These are phyloP conservation scores for Sebastes trivittatus DNA, from an alignment of 2,797 vertebrate species.

Conservation along the genomic window DNA sequence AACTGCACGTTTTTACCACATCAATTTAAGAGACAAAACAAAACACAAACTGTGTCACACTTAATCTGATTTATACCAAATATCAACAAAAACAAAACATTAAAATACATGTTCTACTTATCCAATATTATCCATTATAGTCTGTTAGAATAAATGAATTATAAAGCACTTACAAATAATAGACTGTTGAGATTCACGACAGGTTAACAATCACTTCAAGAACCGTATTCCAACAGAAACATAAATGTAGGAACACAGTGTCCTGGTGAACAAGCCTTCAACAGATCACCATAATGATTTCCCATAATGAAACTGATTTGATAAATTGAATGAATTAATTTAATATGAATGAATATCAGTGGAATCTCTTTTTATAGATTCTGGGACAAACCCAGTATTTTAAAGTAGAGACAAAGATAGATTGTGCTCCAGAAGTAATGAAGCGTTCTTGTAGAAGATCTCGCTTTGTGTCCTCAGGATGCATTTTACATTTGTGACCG, in stretches of 20 bases:
- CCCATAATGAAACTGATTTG: neutral
- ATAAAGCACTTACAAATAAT: neutral
- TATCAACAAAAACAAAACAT: neutral
- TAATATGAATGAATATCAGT: neutral
- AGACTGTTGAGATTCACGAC: neutral
- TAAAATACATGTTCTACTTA: too few relatives aligned
- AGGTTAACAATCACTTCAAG: neutral
- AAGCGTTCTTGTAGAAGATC: neutral
- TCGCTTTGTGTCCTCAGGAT: slow-evolving; percentile 9
- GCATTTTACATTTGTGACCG: neutral
- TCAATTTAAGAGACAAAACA: neutral
- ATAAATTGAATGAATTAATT: neutral
- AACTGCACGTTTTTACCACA: neutral
- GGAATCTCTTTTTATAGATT: neutral
- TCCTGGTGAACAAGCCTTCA: neutral
- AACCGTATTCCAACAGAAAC: neutral
- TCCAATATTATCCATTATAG: neutral
- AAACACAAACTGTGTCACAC: neutral
- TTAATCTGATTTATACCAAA: neutral
- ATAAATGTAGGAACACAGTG: neutral
- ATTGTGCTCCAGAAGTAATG: neutral
- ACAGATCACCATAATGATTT: neutral
- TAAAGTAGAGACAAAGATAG: neutral
- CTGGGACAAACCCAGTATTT: neutral
- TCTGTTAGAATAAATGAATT: neutral